phyloP scores from a whole-genome alignment of 2,888 invertebrate genomes.

The Lysandra bellargus region DNA sequence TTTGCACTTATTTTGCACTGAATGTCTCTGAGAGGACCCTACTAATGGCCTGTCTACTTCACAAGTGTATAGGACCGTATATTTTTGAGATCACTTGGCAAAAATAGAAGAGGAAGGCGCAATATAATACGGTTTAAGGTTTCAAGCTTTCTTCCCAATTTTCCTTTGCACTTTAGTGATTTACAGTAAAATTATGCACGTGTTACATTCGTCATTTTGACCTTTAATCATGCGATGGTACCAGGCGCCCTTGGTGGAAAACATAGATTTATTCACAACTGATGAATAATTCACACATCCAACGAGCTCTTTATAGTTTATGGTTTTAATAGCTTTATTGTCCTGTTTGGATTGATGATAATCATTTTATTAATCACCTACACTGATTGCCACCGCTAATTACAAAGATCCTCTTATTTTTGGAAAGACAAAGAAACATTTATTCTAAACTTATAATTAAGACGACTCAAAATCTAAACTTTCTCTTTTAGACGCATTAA shows the following conservation, averaged over 20 bases:
- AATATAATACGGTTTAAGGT: too few relatives aligned
- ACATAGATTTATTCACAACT: neutral
- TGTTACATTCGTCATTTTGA: neutral
- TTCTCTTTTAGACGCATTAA: too few relatives aligned
- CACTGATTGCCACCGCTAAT: neutral
- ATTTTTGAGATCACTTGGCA: too few relatives aligned
- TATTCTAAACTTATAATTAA: neutral
- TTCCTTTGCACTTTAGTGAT: neutral
- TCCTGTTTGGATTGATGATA: slow-evolving; percentile 1
- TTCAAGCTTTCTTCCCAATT: too few relatives aligned
- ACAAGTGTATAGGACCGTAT: too few relatives aligned
- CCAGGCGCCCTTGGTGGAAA: neutral
- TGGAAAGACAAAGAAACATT: neutral
- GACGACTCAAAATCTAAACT: neutral
- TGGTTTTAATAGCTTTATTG: slow-evolving; percentile 15
- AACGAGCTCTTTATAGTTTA: slow-evolving; percentile 4
- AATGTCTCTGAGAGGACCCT: too few relatives aligned
- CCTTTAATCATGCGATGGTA: neutral
- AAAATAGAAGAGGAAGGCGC: too few relatives aligned
- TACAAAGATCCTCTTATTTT: neutral
- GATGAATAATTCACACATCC: slow-evolving; percentile 8
- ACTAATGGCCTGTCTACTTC: too few relatives aligned
- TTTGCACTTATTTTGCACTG: too few relatives aligned
- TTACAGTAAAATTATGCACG: neutral
- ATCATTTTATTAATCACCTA: neutral